Percentiles rank a stretch among this genome's conserved stretches.
phyloP scores from a whole-genome alignment of 92 coral and sea anemone genomes.

The Pocillopora grandis region DNA sequence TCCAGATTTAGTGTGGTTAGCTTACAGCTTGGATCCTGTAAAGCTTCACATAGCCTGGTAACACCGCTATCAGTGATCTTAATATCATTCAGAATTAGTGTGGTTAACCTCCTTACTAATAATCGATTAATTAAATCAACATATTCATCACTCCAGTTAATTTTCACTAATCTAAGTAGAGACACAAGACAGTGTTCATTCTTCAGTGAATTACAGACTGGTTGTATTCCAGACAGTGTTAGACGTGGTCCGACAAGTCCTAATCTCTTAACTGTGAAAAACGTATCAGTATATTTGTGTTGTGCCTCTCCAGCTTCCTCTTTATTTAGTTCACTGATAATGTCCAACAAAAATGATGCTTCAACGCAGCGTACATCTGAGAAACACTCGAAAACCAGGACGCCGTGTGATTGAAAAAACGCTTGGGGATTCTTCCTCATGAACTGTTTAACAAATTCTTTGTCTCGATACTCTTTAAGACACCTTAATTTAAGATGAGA shows the following conservation, averaged over 20 bases:
- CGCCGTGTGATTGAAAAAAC: too few species aligned
- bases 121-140: too few species aligned
- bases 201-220: neutral
- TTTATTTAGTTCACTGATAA: constrained; percentile 9
- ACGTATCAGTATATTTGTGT: neutral
- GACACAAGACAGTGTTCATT: constrained; percentile 24
- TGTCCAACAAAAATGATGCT: constrained; percentile 22
- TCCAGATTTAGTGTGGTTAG: too few species aligned
- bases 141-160: neutral
- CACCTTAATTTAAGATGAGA: too few species aligned
- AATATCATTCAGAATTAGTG: too few species aligned
- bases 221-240: neutral
- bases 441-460: too few species aligned
- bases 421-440: too few species aligned
- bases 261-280: neutral
- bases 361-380: constrained; percentile 36
- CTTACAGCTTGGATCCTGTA: too few species aligned
- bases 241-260: neutral
- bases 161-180: neutral
- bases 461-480: too few species aligned
- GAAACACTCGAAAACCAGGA: neutral
- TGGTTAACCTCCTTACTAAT: too few species aligned
- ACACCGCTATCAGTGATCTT: too few species aligned
- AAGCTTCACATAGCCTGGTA: too few species aligned
- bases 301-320: neutral